Conservation (phyloP, 2,888 invertebrate species). For the Leptogaster cylindrica region DNA sequence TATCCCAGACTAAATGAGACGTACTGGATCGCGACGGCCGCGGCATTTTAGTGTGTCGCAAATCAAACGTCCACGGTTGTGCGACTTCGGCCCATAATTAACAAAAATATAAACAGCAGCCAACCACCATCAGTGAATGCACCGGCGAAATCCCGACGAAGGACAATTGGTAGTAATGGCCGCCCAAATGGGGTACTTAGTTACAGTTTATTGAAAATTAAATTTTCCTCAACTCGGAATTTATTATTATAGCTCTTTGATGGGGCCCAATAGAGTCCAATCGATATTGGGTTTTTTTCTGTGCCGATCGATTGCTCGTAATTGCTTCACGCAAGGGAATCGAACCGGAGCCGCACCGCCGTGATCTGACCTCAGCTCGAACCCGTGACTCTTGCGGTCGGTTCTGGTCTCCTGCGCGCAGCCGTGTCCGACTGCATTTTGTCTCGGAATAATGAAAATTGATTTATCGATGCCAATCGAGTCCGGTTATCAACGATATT, state of each 20-base stretch:
- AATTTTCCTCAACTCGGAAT: constrained; percentile 37
- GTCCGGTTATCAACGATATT: constrained; percentile 50
- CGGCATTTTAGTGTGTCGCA: constrained; percentile 3
- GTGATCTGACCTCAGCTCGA: constrained; percentile 34
- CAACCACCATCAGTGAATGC: background rate
- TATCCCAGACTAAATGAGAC: background rate
- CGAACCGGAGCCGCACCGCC: constrained; percentile 17
- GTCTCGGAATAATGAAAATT: constrained; percentile 49
- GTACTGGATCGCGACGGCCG: background rate
- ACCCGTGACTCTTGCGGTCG: constrained; percentile 29
- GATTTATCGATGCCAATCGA: constrained; percentile 50
- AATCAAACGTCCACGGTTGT: background rate
- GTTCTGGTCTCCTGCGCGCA: background rate
- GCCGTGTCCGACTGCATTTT: constrained; percentile 17
- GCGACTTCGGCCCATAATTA: constrained; percentile 7
- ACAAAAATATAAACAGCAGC: constrained; percentile 34
- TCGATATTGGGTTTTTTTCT: constrained; percentile 47
- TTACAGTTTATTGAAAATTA: constrained; percentile 41
- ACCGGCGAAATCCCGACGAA: constrained; percentile 1
- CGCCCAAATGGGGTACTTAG: constrained; percentile 30
- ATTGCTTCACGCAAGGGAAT: constrained; percentile 49
- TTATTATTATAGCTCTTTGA: constrained; percentile 43
- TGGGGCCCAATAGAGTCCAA: constrained; percentile 33
- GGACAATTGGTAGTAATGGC: constrained; percentile 32
- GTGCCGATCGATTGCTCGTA: constrained; percentile 46